Evolutionary conservation across 2,113 vertebrate genomes (phyloP).

Genomic region (Platichthys stellatus): DNA sequence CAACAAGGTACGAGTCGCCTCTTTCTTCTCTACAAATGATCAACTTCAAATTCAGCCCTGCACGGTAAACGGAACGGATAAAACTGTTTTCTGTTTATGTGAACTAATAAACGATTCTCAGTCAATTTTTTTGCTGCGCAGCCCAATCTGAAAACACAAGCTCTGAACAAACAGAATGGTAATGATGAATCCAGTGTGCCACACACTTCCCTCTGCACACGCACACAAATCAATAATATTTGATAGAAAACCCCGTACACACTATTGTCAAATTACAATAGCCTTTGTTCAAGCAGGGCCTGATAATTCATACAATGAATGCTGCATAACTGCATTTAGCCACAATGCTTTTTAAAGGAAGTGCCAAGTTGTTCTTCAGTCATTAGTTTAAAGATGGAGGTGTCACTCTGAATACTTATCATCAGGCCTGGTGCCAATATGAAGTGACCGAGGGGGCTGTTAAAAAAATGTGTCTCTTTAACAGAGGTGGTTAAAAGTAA

Average conservation of each 20-base stretch:
- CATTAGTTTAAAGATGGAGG: not conserved
- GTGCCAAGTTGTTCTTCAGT: not conserved
- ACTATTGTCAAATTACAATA: not conserved
- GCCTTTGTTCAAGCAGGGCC: not conserved
- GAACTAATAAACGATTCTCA: not conserved
- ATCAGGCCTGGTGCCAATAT: no score
- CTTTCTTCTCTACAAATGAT: slow-evolving; percentile 11
- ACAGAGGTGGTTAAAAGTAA: no score
- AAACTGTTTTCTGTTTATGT: slow-evolving; percentile 7
- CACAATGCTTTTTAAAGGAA: not conserved
- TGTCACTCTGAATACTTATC: not conserved
- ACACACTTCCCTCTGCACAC: not conserved
- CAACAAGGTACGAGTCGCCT: not conserved
- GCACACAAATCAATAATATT: not conserved
- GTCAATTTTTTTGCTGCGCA: not conserved
- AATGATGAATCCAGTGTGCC: slow-evolving; percentile 28
- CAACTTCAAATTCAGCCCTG: not conserved
- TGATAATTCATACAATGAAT: not conserved
- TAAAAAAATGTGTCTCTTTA: not conserved
- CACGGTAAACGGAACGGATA: not conserved
- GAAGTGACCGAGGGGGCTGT: no score
- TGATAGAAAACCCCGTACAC: no score
- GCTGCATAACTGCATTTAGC: not conserved
- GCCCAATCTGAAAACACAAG: not conserved
- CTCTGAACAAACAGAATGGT: slow-evolving; percentile 9